A percentile compares a stretch with the other conserved stretches of the same genome.
These are phyloP conservation scores for Sorex fumeus DNA, from an alignment of 2,113 vertebrate species.

Conservation along the genomic window DNA sequence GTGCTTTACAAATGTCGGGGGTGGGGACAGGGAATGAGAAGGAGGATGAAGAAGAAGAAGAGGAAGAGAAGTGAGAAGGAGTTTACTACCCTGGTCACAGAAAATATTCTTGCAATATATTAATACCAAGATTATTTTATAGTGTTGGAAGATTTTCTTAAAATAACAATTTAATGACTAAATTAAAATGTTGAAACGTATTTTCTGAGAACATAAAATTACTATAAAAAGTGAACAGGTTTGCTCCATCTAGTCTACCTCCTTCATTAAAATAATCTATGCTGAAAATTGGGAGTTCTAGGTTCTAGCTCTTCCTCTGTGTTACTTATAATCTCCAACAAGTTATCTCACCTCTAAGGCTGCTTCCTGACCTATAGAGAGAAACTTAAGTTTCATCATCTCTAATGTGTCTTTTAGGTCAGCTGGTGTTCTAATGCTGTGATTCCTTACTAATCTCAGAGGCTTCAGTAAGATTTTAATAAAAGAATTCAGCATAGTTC, in stretches of 20 bases:
- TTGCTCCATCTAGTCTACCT: neutral
- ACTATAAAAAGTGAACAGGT: neutral
- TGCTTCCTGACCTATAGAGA: conserved; percentile 54
- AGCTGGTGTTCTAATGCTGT: conserved; percentile 45
- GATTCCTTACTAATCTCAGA: conserved; percentile 50
- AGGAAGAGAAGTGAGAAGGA: neutral
- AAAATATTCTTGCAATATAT: conserved; percentile 21
- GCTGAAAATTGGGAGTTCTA: conserved; percentile 14
- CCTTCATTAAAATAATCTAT: neutral
- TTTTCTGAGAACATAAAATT: conserved; percentile 39
- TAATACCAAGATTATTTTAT: conserved; percentile 37
- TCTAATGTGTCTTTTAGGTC: conserved; percentile 41
- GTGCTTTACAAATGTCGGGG: neutral
- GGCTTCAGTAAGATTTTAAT: conserved; percentile 59
- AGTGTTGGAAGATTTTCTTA: conserved; percentile 29
- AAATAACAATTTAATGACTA: conserved; percentile 31
- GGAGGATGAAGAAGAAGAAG: neutral
- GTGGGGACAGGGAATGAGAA: neutral
- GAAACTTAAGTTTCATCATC: neutral
- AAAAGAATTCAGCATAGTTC: conserved; percentile 56
- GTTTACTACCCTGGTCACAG: neutral
- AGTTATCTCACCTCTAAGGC: conserved; percentile 9
- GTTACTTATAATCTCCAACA: conserved; percentile 16
- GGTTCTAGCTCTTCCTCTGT: neutral
- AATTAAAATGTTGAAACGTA: conserved; percentile 38